phyloP scores from a whole-genome alignment of 1,140 invertebrate genomes.

The Calosoma granatense region DNA sequence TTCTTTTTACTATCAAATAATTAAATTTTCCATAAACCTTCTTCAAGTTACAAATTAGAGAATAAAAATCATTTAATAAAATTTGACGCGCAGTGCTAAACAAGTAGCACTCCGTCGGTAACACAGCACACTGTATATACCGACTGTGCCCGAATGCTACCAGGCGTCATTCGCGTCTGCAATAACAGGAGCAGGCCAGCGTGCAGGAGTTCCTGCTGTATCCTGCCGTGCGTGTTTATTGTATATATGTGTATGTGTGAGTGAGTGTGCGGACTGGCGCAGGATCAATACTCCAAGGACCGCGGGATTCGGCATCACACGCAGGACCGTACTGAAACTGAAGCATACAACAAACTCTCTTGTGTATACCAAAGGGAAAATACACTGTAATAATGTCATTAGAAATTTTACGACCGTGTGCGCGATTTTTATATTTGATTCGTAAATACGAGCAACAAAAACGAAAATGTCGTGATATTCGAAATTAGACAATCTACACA shows the following conservation, averaged over 20 bases:
- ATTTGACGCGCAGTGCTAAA: not conserved
- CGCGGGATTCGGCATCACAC: not conserved
- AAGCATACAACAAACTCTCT: too few species aligned
- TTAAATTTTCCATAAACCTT: not conserved
- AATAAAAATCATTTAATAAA: not conserved
- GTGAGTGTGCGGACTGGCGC: not conserved
- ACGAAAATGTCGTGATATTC: too few species aligned
- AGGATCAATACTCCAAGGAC: not conserved
- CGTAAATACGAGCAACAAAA: too few species aligned
- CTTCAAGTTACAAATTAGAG: not conserved
- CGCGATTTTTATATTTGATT: too few species aligned
- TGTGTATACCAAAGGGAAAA: too few species aligned
- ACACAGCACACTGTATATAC: not conserved
- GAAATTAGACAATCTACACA: too few species aligned
- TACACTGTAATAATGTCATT: too few species aligned
- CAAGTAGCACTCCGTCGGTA: not conserved
- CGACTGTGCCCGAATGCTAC: too few species aligned
- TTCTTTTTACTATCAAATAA: not conserved
- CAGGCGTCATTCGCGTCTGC: not conserved
- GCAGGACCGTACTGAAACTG: not conserved
- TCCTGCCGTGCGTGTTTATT: not conserved
- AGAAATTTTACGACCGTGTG: too few species aligned
- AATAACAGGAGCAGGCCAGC: not conserved
- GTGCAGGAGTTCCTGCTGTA: not conserved
- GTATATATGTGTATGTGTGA: not conserved